Evolutionary conservation across 2,888 invertebrate species (phyloP), one percentile per base, ranked within the genome.

Genomic region (Creontiades dilutus): DNA sequence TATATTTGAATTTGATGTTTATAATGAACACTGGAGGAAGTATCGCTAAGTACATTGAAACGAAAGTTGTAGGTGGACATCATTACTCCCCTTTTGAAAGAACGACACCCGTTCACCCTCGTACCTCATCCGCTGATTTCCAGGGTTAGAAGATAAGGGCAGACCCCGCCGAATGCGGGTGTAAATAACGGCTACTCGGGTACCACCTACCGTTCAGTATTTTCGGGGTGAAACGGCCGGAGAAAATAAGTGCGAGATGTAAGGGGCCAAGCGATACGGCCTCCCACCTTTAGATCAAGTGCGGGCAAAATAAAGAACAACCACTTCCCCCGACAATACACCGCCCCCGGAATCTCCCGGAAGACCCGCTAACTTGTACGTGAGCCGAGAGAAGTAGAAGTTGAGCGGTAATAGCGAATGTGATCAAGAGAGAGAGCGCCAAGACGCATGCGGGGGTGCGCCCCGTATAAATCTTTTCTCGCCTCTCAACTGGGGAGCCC

Each of bases 311-410:
- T n/a, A n/a, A 61, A 61, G 52, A 16, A 61, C 61, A 61, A 3
- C n/a, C 61, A 61, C 61, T 61, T 19, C n/a, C 61, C 61, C 61
- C 61, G 61, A 61, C 61, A 61, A 61, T 61, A 61, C 61, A n/a
- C n/a, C 19, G 14, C 61, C 19, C n/a, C 61, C 7, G 61, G n/a
- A 68, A 12, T 37, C 2, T 19, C 68, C 68, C 68, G 19, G 68
- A 68, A 68, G 68, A 68, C 68, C 68, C 0, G 23, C 23, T 68
- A 68, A 68, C 68, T 68, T 27, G 68, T 68, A 68, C 68, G 68
- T 68, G 68, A 68, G 68, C 23, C 68, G 68, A 68, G 68, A 23
- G 68, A 68, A 68, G 68, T 68, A 68, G 68, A 23, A 23, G 68
- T 68, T 68, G 68, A 68, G 68, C 13, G 23, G 68, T 68, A 68